A percentile compares a stretch with the other conserved stretches of the same genome.
These are phyloP conservation scores for Dynastes tityus DNA, from an alignment of 2,888 invertebrate genomes.

Conservation along the genomic window DNA sequence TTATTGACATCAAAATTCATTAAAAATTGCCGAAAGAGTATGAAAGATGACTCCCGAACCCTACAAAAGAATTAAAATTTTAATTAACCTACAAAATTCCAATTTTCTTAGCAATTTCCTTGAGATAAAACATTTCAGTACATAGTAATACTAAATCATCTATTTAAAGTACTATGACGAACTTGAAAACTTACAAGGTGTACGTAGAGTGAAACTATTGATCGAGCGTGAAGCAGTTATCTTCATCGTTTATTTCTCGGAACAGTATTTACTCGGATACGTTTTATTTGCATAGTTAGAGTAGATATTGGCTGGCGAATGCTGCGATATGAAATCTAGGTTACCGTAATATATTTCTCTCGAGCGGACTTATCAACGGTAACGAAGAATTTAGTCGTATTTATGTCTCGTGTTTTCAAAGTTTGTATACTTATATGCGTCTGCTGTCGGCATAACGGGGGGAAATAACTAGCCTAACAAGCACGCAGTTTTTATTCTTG, in stretches of 20 bases:
- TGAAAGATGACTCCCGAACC: too few relatives aligned
- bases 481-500: conserved; percentile 12
- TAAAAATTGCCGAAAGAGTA: too few relatives aligned
- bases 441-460: background rate
- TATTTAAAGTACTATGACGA: too few relatives aligned
- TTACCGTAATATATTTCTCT: conserved; percentile 25
- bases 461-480: conserved; percentile 24
- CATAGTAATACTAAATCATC: too few relatives aligned
- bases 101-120: too few relatives aligned
- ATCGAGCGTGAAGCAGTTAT: conserved; percentile 5
- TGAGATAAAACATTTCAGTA: too few relatives aligned
- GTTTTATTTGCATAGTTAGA: conserved; percentile 30
- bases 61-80: too few relatives aligned
- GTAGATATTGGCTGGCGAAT: conserved; percentile 11
- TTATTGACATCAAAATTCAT: too few relatives aligned
- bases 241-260: conserved; percentile 25
- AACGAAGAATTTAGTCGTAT: conserved; percentile 37
- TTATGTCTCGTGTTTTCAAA: conserved; percentile 23
- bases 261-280: conserved; percentile 7
- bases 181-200: background rate
- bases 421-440: background rate
- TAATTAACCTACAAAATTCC: too few relatives aligned
- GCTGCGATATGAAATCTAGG: conserved; percentile 39
- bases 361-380: conserved; percentile 27
- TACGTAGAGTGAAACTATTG: background rate